Percentiles rank a stretch among this genome's conserved stretches.
Conservation (phyloP, 2,797 vertebrate genomes). For the Sebastes nivosus region DNA sequence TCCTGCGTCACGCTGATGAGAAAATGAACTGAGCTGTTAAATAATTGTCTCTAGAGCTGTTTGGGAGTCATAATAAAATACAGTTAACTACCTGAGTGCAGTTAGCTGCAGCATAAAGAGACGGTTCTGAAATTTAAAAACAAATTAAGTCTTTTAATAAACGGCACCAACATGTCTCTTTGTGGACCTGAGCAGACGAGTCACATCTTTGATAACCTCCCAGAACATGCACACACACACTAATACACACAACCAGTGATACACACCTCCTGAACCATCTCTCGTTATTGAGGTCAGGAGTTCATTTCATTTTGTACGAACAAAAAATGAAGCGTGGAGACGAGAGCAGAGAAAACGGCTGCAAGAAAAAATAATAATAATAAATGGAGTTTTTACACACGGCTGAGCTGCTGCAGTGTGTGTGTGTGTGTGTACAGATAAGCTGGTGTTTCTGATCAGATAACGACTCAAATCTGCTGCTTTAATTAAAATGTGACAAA, state of each 20-base stretch:
- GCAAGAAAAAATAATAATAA: no score
- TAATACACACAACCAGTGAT: neutral
- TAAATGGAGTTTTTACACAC: no score
- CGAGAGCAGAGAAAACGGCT: neutral
- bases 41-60: neutral
- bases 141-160: neutral
- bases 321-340: constrained; percentile 9
- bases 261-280: constrained; percentile 9
- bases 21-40: no score
- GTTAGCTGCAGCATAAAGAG: no score
- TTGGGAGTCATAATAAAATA: neutral
- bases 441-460: constrained; percentile 30
- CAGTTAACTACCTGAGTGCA: neutral
- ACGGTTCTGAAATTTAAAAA: neutral
- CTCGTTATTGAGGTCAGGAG: constrained; percentile 45
- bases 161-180: neutral
- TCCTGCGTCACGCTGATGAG: no score
- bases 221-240: neutral
- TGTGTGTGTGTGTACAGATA: neutral
- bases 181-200: neutral
- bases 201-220: neutral
- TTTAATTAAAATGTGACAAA: constrained; percentile 8
- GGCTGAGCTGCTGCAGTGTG: no score
- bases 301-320: constrained; percentile 41
- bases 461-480: constrained; percentile 24